A percentile compares a stretch with the other conserved stretches of the same genome.
phyloP scores from a whole-genome alignment of 2,888 invertebrate genomes.

The Hydropsyche betteni region DNA sequence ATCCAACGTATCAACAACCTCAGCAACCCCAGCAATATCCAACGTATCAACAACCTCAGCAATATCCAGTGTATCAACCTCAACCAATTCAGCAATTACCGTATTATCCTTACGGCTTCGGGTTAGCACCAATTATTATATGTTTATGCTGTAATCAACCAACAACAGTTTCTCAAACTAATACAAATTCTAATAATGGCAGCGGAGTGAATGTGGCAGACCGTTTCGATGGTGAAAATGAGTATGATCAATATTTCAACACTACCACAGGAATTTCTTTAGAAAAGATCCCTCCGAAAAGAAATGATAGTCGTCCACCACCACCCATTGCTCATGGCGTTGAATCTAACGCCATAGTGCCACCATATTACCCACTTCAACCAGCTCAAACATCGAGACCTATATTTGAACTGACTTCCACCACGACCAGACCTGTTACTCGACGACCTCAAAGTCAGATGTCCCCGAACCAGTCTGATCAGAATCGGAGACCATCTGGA shows the following conservation, averaged over 20 bases:
- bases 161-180: neutral
- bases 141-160: neutral
- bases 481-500: neutral
- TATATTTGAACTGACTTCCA: neutral
- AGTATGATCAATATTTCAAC: slow-evolving; percentile 8
- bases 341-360: neutral
- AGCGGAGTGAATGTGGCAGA: neutral
- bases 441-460: neutral
- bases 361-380: neutral
- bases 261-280: slow-evolving; percentile 40
- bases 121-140: neutral
- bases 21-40: neutral
- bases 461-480: neutral
- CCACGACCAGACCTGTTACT: neutral
- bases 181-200: neutral
- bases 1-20: neutral
- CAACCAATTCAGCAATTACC: neutral
- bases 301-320: slow-evolving; percentile 4
- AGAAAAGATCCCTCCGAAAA: slow-evolving; percentile 23
- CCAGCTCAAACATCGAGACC: neutral
- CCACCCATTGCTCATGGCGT: slow-evolving; percentile 32
- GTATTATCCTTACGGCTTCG: neutral
- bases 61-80: too few relatives aligned
- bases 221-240: neutral
- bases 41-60: too few relatives aligned